A percentile compares a stretch with the other conserved stretches of the same genome.
Evolutionary conservation across 1,140 invertebrate genomes (phyloP).

Genomic region (Aphidius ervi): DNA sequence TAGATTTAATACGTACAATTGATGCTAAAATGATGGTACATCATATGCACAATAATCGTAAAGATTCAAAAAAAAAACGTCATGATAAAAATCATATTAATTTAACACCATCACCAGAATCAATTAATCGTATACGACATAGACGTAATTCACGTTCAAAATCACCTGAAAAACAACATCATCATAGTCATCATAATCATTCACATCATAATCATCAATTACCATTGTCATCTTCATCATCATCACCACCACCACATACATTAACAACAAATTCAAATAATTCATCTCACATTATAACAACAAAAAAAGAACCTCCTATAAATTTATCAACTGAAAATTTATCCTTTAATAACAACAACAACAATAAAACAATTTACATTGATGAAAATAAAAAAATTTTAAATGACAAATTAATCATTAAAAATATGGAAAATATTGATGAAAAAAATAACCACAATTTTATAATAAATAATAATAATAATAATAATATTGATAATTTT

Average conservation of each 20-base stretch:
- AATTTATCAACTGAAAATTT: background rate
- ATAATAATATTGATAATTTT: background rate
- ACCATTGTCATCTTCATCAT: background rate
- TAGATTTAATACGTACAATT: conserved; percentile 43
- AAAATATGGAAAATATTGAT: conserved; percentile 6
- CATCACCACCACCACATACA: background rate
- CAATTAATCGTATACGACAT: conserved; percentile 20
- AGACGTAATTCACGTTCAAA: conserved; percentile 25
- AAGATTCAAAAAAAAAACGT: conserved; percentile 26
- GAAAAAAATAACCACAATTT: background rate
- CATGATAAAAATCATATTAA: conserved; percentile 21
- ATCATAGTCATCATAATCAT: conserved; percentile 14
- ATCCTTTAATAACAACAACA: background rate
- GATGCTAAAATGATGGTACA: conserved; percentile 43
- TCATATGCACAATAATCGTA: conserved; percentile 18
- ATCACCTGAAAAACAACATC: conserved; percentile 24
- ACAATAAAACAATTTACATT: background rate
- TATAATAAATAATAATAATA: background rate
- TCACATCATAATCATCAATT: conserved; percentile 12
- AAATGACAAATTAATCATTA: conserved; percentile 15
- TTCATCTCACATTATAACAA: background rate
- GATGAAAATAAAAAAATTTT: background rate
- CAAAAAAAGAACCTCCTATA: background rate
- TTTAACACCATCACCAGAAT: conserved; percentile 29
- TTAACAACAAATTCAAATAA: background rate